Evolutionary conservation across 2,797 vertebrate genomes (phyloP), one percentile per base, ranked within the genome.

Genomic region (Chaunax sp.): DNA sequence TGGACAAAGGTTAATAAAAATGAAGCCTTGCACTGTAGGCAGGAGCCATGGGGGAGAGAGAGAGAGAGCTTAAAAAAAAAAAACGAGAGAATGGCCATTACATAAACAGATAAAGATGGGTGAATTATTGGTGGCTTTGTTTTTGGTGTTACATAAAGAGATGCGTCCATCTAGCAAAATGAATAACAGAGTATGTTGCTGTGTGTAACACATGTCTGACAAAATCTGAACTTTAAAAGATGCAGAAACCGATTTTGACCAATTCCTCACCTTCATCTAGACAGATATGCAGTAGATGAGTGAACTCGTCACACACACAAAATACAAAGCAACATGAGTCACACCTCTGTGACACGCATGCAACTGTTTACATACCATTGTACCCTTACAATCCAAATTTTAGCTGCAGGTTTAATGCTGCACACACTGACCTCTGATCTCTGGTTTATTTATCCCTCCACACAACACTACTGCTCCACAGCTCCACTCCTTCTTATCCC

Each of bases 1-100:
- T 77, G 89, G 85, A 90, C 90, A 93, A 91, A 93, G 91, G 92
- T 93, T 92, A 90, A 93, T 91, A 88, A 90, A 93, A 87, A 92
- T 85, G 84, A 72, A 87, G 85, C 84, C 86, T 91, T 89, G 77
- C 64, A 86, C 77, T 88, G 87, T 82, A 68, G 72, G 66, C 80
- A 80, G 77, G 57, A 72, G 80, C 70, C 73, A 79, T 28, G 64
- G 64, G 81, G 76, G 80, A 49, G 83, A 71, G 81, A 77, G 80
- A 49, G 83, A 71, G 66, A 62, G 60, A 68, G 76, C 67, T 35
- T 38, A 49, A 30, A 62, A 61, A 70, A 72, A 74, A 57, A 52
- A 53, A 28, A 16, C n/a, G 64, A 83, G 80, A 91, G 91, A 91
- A 92, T 84, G 78, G 73, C 64, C 79, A 82, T 93, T 94, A 92